Base-by-base conservation (phyloP, 2,888 invertebrate genomes). In the Saturnia pavonia region DNA sequence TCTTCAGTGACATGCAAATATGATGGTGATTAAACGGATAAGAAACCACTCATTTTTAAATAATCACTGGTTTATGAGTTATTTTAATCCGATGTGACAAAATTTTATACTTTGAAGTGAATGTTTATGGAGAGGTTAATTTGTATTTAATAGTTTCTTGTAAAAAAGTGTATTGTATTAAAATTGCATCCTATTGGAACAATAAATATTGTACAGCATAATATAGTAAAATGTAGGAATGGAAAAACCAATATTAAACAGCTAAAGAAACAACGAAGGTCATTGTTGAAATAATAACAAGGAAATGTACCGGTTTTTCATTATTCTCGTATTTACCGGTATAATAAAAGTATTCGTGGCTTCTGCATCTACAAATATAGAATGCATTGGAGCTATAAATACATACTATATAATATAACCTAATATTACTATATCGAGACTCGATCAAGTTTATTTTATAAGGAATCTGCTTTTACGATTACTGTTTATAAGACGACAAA, bases 261-360 rank as follows among this genome's bases (percentile, higher is more conserved):
- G 57, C 57, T 60, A 25, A 12, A 60, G 57, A 25, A 60, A 60
- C 1, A 57, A 34, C 34, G 40, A 51, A 34, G 27, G 60, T 42
- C 27, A 42, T 42, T n/a, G 12, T 27, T 60, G 11, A 60, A 60
- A 42, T 69, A 65, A 51, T 40, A 63, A 60, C 48, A n/a, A 48
- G 27, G 2, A 34, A 1, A 45, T 16, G 65, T 66, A 69, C 69
- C 65, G 69, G 69, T 69, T 69, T 66, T 6, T 48, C 57, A 34
- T 45, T 70, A 48, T 68, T 45, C n/a, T n/a, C 34, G 25, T 40
- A 66, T 51, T 65, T 69, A 66, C 69, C 65, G 48, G 40, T 16
- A 69, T 66, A 69, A 48, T 63, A 69, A 65, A 34, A 27, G 7
- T 60, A 19, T 27, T 27, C 57, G 14, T 27, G 25, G 25, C 14